Base-by-base conservation (phyloP, 2,113 vertebrate species). In the Lasiurus borealis region DNA sequence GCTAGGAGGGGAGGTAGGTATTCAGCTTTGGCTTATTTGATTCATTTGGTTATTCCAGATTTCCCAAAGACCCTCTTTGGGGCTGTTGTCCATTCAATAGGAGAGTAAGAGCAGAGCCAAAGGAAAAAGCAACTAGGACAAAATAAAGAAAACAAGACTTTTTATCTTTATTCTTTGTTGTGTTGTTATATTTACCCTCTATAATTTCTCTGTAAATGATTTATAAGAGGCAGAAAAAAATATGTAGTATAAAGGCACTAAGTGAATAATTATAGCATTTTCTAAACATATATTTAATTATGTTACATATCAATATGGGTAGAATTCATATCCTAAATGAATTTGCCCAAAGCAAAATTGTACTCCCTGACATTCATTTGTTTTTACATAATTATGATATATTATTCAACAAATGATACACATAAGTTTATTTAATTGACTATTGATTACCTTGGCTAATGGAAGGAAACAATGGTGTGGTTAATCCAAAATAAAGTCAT, bases 231-330 rank as follows among this genome's bases (percentile, higher is more conserved):
- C 15, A 69, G 52, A 83, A 68, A 68, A 82, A 85, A 57, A 82
- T 16, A 23, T 69, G 92, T 73, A 66, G 54, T 57, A 78, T 89
- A 87, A 89, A 93, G 44, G 3, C 27, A 86, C 50, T 90, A 62
- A 19, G 72, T 78, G 15, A 93, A 88, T 82, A 69, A 48, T 85
- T 89, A 59, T 25, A 88, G 40, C 69, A 73, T 75, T 92, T 91
- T 92, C 85, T 90, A 94, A 95, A 27, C 72, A 68, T 85, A 68
- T 90, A 89, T 88, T 93, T 96, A 84, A 94, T 76, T 91, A 81
- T 68, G 44, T 77, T 91, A 54, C 44, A 8, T 18, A 57, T 90
- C 93, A 68, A 87, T 62, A 90, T 15, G 34, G 78, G 62, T 44
- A 94, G 81, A 90, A 93, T 78, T 90, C 64, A 90, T 62, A 92